Evolutionary conservation across 1,140 invertebrate genomes (phyloP).

Genomic region (Globodera rostochiensis): DNA sequence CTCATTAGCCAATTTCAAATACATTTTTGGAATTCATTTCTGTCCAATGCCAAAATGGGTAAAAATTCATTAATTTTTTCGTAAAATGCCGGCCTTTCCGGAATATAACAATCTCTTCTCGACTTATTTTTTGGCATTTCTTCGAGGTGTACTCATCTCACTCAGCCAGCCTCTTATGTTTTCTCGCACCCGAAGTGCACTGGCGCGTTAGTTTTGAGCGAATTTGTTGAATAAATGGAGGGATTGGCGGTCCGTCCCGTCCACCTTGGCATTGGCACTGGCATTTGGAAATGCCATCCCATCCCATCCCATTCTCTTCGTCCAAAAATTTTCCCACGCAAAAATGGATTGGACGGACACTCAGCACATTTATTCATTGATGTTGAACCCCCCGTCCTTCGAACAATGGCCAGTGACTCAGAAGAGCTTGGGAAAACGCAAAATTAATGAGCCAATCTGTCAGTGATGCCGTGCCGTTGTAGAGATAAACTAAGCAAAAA

Average conservation of each 20-base stretch:
- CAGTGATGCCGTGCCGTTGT: too few species aligned
- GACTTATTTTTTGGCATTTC: too few species aligned
- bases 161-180: neutral
- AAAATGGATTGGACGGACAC: neutral
- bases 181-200: neutral
- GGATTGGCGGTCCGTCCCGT: neutral
- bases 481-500: too few species aligned
- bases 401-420: neutral
- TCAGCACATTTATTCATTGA: neutral
- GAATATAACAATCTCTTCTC: too few species aligned
- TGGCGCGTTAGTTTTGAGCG: neutral
- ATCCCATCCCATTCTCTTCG: neutral
- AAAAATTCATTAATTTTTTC: too few species aligned
- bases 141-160: neutral
- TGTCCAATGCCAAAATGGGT: too few species aligned
- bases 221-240: neutral
- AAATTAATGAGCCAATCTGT: neutral
- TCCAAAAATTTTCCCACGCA: neutral
- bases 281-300: neutral
- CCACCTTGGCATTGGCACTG: neutral
- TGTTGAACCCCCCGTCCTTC: neutral
- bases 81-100: too few species aligned
- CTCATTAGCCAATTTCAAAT: too few species aligned
- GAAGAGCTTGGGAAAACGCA: neutral
- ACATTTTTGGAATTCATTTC: too few species aligned